Evolutionary conservation across 2,113 vertebrate genomes (phyloP).

Genomic region (Tautogolabrus adspersus): DNA sequence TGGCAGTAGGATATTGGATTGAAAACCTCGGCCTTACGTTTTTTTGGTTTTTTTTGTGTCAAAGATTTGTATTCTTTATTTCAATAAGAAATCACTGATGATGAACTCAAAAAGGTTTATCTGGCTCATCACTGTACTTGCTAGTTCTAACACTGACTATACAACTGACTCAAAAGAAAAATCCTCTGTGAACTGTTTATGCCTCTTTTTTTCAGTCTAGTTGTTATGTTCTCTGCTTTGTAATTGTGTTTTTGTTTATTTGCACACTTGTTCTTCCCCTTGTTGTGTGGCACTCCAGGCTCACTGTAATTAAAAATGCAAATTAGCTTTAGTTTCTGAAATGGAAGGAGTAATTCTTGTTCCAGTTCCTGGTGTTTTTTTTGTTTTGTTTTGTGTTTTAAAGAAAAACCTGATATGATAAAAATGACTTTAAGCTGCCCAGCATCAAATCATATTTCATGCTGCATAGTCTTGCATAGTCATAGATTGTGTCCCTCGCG

Average conservation of each 20-base stretch:
- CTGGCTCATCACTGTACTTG: background rate
- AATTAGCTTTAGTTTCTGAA: background rate
- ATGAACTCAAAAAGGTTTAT: no score
- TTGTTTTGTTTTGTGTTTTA: background rate
- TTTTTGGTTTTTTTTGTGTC: background rate
- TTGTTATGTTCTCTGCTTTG: background rate
- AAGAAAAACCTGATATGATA: background rate
- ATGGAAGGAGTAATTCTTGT: background rate
- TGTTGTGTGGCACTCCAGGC: background rate
- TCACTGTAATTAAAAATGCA: background rate
- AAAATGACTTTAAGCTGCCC: background rate
- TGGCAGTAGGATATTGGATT: background rate
- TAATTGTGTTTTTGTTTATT: background rate
- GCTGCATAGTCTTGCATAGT: background rate
- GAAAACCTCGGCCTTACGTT: background rate
- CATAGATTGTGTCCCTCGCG: background rate
- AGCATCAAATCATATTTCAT: background rate
- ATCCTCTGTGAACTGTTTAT: background rate
- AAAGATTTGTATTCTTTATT: background rate
- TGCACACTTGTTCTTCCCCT: background rate
- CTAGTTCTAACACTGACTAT: background rate
- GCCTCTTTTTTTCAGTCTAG: background rate
- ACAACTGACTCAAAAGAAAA: background rate
- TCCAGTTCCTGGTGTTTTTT: background rate
- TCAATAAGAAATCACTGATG: no score